Base-by-base conservation (phyloP, 2,113 vertebrate genomes). In the Arvicanthis niloticus region DNA sequence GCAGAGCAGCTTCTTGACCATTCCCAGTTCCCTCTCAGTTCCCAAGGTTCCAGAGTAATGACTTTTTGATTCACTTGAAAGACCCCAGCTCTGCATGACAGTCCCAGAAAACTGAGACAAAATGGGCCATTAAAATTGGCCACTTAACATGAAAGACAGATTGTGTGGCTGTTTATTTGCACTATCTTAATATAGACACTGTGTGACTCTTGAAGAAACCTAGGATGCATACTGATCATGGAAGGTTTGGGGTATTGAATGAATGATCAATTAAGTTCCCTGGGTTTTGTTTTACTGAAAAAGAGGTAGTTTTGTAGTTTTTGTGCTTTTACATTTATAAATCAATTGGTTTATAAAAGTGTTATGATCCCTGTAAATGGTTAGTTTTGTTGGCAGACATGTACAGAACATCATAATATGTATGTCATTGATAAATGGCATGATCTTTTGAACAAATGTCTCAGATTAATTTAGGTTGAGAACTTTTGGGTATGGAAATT, bases 1-100 rank as follows among this genome's bases (percentile, higher is more conserved):
- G 77, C 31, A 95, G 96, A 96, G 97, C 80, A 78, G 94, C 97
- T 98, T 98, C 78, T 81, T 5, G 19, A 40, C 17, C 37, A 91
- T 92, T 96, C 98, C 92, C 92, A 93, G 96, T 56, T 97, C 88
- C 68, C 77, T 94, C 93, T 97, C 97, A 97, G 97, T 97, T 97
- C 81, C 91, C 48, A 81, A 0, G 26, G 40, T 70, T 96, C 94
- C 91, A 85, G 12, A 68, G 22, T 89, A 93, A 95, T 94, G 26
- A 70, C 37, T 80, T 73, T 42, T 48, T n/a, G 60, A 37, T 77
- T 91, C n/a, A 96, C 88, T 72, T 97, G 88, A 86, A 93, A 91
- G 68, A 81, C 56, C 48, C 34, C 19, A 91, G 26, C 37, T 29
- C 22, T 42, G 11, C 19, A 51, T 8, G 2, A 81, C 7, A 77